phyloP scores from a whole-genome alignment of 2,797 vertebrate genomes.

The Sternarchorhynchus goeldii region DNA sequence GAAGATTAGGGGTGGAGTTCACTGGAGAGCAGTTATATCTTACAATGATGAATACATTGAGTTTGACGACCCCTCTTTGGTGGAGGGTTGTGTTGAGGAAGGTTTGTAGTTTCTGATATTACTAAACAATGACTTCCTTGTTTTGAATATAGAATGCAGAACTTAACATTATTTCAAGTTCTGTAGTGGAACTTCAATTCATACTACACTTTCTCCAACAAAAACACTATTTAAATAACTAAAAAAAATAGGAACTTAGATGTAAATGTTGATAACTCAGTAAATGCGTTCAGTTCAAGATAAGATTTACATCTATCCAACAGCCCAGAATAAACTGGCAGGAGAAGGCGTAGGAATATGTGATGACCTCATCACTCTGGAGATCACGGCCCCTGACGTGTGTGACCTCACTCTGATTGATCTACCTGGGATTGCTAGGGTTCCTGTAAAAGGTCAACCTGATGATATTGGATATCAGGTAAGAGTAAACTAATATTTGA shows the following conservation, averaged over 20 bases:
- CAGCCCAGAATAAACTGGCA: constrained; percentile 41
- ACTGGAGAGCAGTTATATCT: neutral
- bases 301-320: no score
- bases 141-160: no score
- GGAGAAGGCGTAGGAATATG: constrained; percentile 68
- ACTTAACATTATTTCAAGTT: no score
- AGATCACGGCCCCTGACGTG: constrained; percentile 71
- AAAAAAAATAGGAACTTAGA: no score
- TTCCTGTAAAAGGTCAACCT: constrained; percentile 73
- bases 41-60: neutral
- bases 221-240: no score
- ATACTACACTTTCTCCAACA: no score
- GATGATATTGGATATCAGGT: constrained; percentile 73
- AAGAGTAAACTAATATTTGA: neutral
- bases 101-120: constrained; percentile 25
- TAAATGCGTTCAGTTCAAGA: no score
- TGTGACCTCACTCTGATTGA: constrained; percentile 81
- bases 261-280: no score
- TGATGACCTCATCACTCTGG: constrained; percentile 71
- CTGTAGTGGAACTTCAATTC: no score
- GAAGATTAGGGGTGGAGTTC: neutral
- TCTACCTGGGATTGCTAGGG: constrained; percentile 80
- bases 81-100: constrained; percentile 16
- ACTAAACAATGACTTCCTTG: neutral
- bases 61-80: constrained; percentile 42